A percentile compares a stretch with the other conserved stretches of the same genome.
Evolutionary conservation across 2,797 vertebrate genomes (phyloP).

Genomic region (Neoniphon sammara): DNA sequence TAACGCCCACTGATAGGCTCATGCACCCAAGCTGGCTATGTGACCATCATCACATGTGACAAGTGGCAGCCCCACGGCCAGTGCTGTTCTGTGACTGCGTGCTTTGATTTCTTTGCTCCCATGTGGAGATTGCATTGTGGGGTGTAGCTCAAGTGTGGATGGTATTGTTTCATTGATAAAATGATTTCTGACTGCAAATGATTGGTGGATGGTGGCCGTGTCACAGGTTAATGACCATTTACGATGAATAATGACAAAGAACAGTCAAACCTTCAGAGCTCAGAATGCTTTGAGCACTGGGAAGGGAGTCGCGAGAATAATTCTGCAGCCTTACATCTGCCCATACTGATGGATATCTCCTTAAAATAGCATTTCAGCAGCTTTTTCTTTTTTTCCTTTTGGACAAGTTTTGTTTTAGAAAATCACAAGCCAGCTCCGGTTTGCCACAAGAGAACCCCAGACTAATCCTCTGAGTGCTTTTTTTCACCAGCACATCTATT

Average conservation of each 20-base stretch:
- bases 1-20: slow-evolving; percentile 26
- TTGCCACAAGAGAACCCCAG: slow-evolving; percentile 31
- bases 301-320: slow-evolving; percentile 8
- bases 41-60: slow-evolving; percentile 41
- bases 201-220: slow-evolving; percentile 57
- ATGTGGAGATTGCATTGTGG: slow-evolving; percentile 34
- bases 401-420: slow-evolving; percentile 41
- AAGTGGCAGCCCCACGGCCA: slow-evolving; percentile 10
- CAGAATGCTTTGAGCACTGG: slow-evolving; percentile 41
- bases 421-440: slow-evolving; percentile 42
- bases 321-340: slow-evolving; percentile 2
- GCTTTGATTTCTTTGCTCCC: slow-evolving; percentile 39
- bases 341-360: background rate
- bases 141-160: slow-evolving; percentile 20
- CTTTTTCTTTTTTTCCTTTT: slow-evolving; percentile 25
- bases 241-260: slow-evolving; percentile 67
- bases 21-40: slow-evolving; percentile 19
- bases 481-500: slow-evolving; percentile 51
- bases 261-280: slow-evolving; percentile 54
- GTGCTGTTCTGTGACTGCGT: background rate
- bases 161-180: slow-evolving; percentile 44
- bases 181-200: slow-evolving; percentile 64
- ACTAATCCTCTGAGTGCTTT: slow-evolving; percentile 47
- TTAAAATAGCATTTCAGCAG: slow-evolving; percentile 5
- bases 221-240: slow-evolving; percentile 62